These are phyloP conservation scores for Regulus satrapa DNA, from an alignment of 2,113 vertebrate genomes.

Conservation along the genomic window DNA sequence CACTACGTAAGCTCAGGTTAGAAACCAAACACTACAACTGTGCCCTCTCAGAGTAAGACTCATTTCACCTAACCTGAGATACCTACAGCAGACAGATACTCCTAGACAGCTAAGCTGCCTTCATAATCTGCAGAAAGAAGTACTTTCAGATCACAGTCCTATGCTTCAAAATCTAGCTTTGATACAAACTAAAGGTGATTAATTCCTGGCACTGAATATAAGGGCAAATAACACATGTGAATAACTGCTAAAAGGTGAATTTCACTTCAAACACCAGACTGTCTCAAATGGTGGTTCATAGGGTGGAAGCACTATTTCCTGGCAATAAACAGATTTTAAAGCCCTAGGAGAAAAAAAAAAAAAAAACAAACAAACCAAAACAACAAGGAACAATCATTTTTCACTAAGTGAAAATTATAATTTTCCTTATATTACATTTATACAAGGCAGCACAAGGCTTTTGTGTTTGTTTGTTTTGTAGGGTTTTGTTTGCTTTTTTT, in stretches of 20 bases:
- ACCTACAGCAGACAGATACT: neutral
- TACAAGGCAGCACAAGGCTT: neutral
- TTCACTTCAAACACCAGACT: neutral
- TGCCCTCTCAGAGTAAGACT: neutral
- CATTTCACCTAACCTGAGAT: neutral
- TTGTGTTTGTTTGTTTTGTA: too few species aligned
- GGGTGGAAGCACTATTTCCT: neutral
- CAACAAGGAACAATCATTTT: neutral
- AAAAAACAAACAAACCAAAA: too few species aligned
- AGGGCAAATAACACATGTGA: neutral
- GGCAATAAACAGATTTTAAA: neutral
- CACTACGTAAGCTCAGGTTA: neutral
- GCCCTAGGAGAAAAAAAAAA: fast-evolving
- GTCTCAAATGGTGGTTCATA: neutral
- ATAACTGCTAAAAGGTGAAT: neutral
- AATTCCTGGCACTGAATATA: neutral
- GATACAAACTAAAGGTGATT: neutral
- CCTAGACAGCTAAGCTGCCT: neutral
- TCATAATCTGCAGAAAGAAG: neutral
- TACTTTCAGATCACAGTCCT: neutral
- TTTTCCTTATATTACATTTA: neutral
- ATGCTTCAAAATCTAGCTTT: neutral
- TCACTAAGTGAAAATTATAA: neutral
- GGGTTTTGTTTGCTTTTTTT: too few species aligned
- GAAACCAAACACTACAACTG: neutral